Percentiles rank a stretch among this genome's conserved stretches.
Evolutionary conservation across 1,140 invertebrate species (phyloP).

Genomic region (Oncopeltus fasciatus): DNA sequence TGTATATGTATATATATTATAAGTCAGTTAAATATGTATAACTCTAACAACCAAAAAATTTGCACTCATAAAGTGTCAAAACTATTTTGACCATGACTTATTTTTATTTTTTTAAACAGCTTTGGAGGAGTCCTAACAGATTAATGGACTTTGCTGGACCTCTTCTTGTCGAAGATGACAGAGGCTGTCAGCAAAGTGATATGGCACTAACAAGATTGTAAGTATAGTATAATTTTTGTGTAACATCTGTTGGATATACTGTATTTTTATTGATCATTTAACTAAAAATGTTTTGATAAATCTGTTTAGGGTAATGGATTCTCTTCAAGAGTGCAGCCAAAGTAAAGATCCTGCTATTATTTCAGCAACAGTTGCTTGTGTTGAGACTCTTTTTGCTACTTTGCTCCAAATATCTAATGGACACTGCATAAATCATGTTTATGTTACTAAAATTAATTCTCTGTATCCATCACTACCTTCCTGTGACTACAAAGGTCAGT

Average conservation of each 20-base stretch:
- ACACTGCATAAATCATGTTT: constrained; percentile 39
- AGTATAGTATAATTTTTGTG: constrained; percentile 31
- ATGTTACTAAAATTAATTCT: constrained; percentile 47
- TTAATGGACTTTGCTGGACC: constrained; percentile 54
- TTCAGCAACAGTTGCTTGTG: constrained; percentile 65
- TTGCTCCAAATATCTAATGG: constrained; percentile 65
- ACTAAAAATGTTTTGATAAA: neutral
- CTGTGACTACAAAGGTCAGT: constrained; percentile 55
- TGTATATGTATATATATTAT: no score
- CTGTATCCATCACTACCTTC: constrained; percentile 58
- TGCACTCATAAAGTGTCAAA: no score
- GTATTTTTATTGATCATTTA: neutral
- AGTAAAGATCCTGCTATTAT: constrained; percentile 52
- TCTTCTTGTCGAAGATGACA: constrained; percentile 56
- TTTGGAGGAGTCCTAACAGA: constrained; percentile 52
- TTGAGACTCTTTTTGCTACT: constrained; percentile 66
- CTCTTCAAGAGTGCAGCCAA: constrained; percentile 70
- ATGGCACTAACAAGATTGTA: constrained; percentile 81
- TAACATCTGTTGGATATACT: neutral
- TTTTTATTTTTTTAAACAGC: constrained; percentile 28
- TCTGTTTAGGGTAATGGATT: constrained; percentile 64
- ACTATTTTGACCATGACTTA: no score
- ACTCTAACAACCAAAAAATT: no score
- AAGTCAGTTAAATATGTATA: no score
- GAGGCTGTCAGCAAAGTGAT: constrained; percentile 61